Base-by-base conservation (phyloP, 2,888 invertebrate genomes). In the Pterobdella sp. region DNA sequence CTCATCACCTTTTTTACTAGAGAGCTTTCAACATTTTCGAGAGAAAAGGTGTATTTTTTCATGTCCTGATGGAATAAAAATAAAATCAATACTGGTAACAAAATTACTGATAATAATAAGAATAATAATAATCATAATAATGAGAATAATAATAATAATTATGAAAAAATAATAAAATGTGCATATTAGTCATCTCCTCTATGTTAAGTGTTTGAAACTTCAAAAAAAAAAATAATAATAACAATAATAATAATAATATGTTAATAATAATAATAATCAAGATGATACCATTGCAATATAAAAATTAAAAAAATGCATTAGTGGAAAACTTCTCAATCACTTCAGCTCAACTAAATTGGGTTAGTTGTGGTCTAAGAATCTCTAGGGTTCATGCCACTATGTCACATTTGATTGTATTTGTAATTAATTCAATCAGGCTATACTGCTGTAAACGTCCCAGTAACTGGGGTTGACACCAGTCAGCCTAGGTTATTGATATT, bases 131-230 rank as follows among this genome's bases (percentile, higher is more conserved):
- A 66, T 49, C 49, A 7, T 67, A 49, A 35, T 67, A 66, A 67
- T 72, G 72, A 72, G 65, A 4, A 31, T 72, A 49, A 67, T 67
- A 66, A 42, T 67, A 66, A 42, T 72, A 37, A 36, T 64, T 10
- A n/a, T n/a, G n/a, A 14, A 26, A n/a, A n/a, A n/a, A n/a, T n/a
- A n/a, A n/a, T n/a, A n/a, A n/a, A n/a, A 42, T 14, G 10, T 42
- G 7, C 7, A 42, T 42, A 22, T 42, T 14, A 7, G 7, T 42
- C 49, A 42, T 42, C 10, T 14, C 7, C 49, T 14, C 49, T 7
- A 22, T 14, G 49, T 42, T 14, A 14, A 14, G 7, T 56, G n/a
- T 14, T 56, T 3, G 26, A 4, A 56, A 56, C n/a, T 26, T 26
- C 26, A 56, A 56, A 4, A 56, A 7, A 26, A 56, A 56, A 26